Base-by-base conservation (phyloP, 2,797 vertebrate genomes). In the Oryzias sinensis region DNA sequence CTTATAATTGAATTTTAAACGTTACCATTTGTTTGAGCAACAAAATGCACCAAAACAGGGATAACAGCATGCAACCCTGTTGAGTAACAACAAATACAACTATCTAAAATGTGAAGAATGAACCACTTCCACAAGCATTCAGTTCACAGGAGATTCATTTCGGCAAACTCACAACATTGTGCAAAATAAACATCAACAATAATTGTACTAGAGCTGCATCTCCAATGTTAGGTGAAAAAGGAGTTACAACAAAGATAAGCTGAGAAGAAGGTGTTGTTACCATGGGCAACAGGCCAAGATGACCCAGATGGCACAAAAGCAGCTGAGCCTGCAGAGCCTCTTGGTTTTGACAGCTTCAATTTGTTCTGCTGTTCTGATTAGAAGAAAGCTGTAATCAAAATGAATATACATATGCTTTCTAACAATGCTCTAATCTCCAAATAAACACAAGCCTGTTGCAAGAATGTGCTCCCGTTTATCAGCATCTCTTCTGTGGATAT, bases 251-350 rank as follows among this genome's bases (percentile, higher is more conserved):
- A 59, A 79, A 75, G 76, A 71, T 68, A 67, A 63, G 54, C 50
- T 25, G 17, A 45, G 54, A 53, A 59, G 65, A 53, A 61, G 80
- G 70, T 67, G 74, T 53, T 1, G 83, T 88, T 86, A 74, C 85
- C 68, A 85, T 63, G 75, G 78, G 78, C 50, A 49, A 86, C 70
- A 0, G 73, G 62, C 62, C 11, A 46, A 65, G 51, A 51, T 80
- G 81, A 86, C 83, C 77, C 70, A 82, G 63, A 78, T 77, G 80
- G 60, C 59, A 76, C 27, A 72, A 74, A 65, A 69, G 77, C 71
- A 60, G 71, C 65, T 52, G 71, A 80, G 70, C 52, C 66, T 68
- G 18, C 52, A 64, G 68, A 64, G 56, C 59, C 52, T 17, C 51
- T 56, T 56, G 43, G 56, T 37, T 59, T 62, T 67, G 67, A 79